Conservation (phyloP, 2,113 vertebrate species). For the Numida meleagris region DNA sequence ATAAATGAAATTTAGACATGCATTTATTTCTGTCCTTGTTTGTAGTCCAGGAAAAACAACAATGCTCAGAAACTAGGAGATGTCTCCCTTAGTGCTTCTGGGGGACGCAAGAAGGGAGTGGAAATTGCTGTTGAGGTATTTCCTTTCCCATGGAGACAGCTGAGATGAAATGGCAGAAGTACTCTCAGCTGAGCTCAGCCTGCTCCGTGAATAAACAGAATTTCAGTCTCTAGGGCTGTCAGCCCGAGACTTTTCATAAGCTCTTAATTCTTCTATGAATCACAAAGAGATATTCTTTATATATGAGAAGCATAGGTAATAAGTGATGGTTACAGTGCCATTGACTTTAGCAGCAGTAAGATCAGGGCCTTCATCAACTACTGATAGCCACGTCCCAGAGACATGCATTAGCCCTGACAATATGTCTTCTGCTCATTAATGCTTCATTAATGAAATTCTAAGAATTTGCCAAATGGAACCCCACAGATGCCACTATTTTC, state of each 20-base stretch:
- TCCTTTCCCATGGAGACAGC: fast-evolving
- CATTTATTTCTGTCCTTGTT: not conserved
- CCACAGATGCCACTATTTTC: not conserved
- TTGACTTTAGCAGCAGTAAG: not conserved
- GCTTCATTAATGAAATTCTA: not conserved
- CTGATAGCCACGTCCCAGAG: not conserved
- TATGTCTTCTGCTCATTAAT: not conserved
- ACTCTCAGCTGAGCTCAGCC: not conserved
- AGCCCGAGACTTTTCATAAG: not conserved
- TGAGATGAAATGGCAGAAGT: not conserved
- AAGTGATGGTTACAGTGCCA: not conserved
- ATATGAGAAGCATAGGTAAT: not conserved
- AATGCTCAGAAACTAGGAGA: not conserved
- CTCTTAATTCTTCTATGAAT: not conserved
- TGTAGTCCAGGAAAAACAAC: not conserved
- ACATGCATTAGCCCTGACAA: not conserved
- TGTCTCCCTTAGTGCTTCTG: not conserved
- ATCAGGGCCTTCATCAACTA: not conserved
- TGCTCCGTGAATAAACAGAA: not conserved
- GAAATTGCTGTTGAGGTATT: not conserved
- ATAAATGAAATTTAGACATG: not conserved
- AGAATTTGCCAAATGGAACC: not conserved
- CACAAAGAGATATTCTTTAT: not conserved
- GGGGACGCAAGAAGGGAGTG: not conserved
- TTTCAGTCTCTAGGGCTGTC: not conserved